Conservation (phyloP, 2,797 vertebrate species). For the Pterois miles region DNA sequence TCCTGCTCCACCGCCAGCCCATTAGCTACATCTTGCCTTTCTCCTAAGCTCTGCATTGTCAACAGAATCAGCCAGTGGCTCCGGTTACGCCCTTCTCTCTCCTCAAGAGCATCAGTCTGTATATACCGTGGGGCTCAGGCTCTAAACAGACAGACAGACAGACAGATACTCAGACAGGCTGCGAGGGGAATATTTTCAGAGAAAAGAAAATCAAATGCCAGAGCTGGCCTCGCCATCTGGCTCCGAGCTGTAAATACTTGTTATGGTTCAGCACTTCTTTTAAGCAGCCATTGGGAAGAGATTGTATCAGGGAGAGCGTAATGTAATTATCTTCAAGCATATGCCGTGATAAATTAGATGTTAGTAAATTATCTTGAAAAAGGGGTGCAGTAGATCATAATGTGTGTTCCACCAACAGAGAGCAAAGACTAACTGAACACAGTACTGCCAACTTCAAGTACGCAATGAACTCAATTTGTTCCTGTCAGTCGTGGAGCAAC, state of each 20-base stretch:
- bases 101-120: conserved; percentile 63
- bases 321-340: conserved; percentile 59
- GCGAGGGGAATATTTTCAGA: conserved; percentile 21
- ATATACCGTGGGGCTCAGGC: not conserved
- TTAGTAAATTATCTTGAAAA: conserved; percentile 37
- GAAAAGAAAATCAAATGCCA: conserved; percentile 39
- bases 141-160: conserved; percentile 5
- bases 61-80: conserved; percentile 48
- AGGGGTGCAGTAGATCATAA: conserved; percentile 10
- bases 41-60: conserved; percentile 66
- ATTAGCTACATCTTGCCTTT: conserved; percentile 66
- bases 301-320: conserved; percentile 51
- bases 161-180: conserved; percentile 31
- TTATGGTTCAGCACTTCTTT: conserved; percentile 43
- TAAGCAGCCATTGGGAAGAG: conserved; percentile 34
- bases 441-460: not conserved
- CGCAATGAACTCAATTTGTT: conserved; percentile 31
- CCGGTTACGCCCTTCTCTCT: conserved; percentile 72
- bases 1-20: conserved; percentile 58
- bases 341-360: conserved; percentile 54
- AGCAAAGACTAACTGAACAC: conserved; percentile 17
- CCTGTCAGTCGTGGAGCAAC: conserved; percentile 25
- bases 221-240: conserved; percentile 37
- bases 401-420: conserved; percentile 5
- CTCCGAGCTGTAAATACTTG: conserved; percentile 52